A percentile compares a stretch with the other conserved stretches of the same genome.
phyloP scores from a whole-genome alignment of 23 tunicate species.

The Ascidia mentula region DNA sequence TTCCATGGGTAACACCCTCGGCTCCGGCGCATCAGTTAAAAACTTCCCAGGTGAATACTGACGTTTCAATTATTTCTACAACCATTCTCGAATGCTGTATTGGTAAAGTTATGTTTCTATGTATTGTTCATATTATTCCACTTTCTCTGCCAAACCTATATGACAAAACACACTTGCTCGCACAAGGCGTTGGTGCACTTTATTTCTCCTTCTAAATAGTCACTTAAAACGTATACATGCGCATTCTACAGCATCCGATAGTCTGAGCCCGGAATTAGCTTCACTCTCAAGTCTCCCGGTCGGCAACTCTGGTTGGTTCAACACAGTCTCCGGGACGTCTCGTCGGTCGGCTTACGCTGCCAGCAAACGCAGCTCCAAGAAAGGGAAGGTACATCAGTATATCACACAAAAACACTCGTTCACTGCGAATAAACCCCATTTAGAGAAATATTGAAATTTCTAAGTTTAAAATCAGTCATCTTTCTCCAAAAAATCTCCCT shows the following conservation, averaged over 20 bases:
- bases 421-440: too few relatives aligned
- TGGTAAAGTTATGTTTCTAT: too few relatives aligned
- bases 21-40: conserved; percentile 10
- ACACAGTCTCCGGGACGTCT: conserved; percentile 37
- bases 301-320: conserved; percentile 34
- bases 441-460: too few relatives aligned
- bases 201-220: neutral
- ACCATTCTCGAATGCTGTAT: too few relatives aligned
- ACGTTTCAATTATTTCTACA: too few relatives aligned
- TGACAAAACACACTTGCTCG: neutral
- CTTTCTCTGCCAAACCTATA: neutral
- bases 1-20: conserved; percentile 23
- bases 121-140: too few relatives aligned
- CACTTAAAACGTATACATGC: too few relatives aligned
- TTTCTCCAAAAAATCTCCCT: too few relatives aligned
- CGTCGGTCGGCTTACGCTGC: conserved; percentile 19
- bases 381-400: conserved; percentile 50
- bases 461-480: too few relatives aligned
- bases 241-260: conserved; percentile 13
- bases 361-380: conserved; percentile 50
- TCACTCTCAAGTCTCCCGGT: conserved; percentile 31
- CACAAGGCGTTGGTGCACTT: neutral
- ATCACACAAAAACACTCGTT: too few relatives aligned
- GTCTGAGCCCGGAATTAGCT: conserved; percentile 25
- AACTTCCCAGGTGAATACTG: conserved; percentile 9